phyloP scores from a whole-genome alignment of 2,888 invertebrate genomes.

The Cerceris ruficornis region DNA sequence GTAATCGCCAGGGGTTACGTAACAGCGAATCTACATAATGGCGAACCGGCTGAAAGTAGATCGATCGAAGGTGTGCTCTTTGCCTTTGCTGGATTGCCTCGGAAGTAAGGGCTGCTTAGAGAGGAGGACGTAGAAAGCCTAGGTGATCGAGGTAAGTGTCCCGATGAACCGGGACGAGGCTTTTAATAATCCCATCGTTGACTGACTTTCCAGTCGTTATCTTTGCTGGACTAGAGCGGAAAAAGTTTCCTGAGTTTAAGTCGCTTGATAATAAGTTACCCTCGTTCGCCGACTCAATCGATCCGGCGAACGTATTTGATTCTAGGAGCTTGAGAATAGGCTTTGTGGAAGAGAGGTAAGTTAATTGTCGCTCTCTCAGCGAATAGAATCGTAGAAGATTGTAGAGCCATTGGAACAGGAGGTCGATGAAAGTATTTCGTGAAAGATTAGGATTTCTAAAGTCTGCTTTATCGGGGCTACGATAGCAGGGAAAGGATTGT shows the following conservation, averaged over 20 bases:
- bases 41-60: constrained; percentile 36
- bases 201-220: constrained; percentile 13
- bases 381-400: no score
- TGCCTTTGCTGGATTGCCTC: constrained; percentile 47
- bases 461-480: constrained; percentile 43
- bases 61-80: constrained; percentile 52
- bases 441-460: constrained; percentile 18
- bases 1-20: constrained; percentile 44
- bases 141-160: constrained; percentile 24
- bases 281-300: neutral
- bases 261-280: constrained; percentile 6
- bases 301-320: no score
- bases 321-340: neutral
- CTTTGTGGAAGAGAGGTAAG: neutral
- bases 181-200: constrained; percentile 25
- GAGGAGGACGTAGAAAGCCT: neutral
- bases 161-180: constrained; percentile 13
- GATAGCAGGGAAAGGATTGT: constrained; percentile 44
- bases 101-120: constrained; percentile 22
- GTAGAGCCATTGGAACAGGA: no score
- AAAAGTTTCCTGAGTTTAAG: constrained; percentile 6
- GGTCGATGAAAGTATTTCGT: constrained; percentile 1
- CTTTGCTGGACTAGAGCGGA: constrained; percentile 8
- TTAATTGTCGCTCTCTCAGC: neutral
- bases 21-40: constrained; percentile 37